Evolutionary conservation across 2,113 vertebrate genomes (phyloP), one percentile per base, ranked within the genome.

Genomic region (Eptatretus burgeri): DNA sequence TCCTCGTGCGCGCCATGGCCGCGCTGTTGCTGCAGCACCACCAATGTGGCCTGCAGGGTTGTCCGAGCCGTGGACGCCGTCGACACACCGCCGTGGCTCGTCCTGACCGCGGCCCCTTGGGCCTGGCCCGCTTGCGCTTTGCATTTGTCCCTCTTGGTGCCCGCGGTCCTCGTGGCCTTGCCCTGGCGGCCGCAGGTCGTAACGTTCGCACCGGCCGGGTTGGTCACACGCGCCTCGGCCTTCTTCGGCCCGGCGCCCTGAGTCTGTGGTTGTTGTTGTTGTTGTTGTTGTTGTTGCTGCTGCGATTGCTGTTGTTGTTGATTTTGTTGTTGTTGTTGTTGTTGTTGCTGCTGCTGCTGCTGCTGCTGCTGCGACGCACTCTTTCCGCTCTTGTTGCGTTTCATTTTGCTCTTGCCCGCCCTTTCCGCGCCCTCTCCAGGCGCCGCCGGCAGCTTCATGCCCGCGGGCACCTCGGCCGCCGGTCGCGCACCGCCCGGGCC

Each of bases 331-430:
- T 75, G 18, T 82, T 71, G 75, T 77, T 74, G 64, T 78, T 68
- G 18, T 77, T 60, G 53, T 16, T 60, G 16, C 16, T 60, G 52
- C 14, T 56, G 52, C 14, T 56, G 52, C 71, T 79, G 82, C 20
- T 79, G 75, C 62, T 80, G 76, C 66, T 82, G 77, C 74, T 93
- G 93, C 73, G 77, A 77, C 76, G 78, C 82, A 81, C 94, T 89
- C 77, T 98, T 98, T 74, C 82, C 79, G 77, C 83, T 93, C 78
- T 98, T 96, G 74, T 72, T 96, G 76, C 91, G 83, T 73, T 98
- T 98, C 5, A 87, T 93, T 77, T 98, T 98, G 63, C 89, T 91
- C 79, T 98, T 98, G 76, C 85, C 84, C 75, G 94, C 91, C 73
- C 95, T 98, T 75, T 80, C 81, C 75, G 95, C 89, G 16, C 84